Percentiles rank a stretch among this genome's conserved stretches.
phyloP scores from a whole-genome alignment of 2,113 vertebrate species.

The Corythaixoides concolor region DNA sequence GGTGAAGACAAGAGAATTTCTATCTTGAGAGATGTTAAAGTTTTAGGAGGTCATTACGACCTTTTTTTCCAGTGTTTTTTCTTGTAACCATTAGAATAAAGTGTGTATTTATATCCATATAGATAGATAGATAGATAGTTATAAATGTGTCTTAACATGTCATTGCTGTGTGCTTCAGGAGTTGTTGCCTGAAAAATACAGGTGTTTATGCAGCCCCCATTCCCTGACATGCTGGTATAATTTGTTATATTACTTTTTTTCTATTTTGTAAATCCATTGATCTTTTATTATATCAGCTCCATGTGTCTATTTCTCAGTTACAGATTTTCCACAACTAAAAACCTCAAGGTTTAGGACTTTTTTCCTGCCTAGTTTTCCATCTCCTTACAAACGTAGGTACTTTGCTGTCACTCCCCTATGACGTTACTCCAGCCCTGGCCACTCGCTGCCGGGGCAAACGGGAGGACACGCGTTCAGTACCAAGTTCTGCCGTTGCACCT shows the following conservation, averaged over 20 bases:
- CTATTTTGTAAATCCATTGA: neutral
- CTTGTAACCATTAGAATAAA: neutral
- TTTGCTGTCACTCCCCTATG: neutral
- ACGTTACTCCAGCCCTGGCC: neutral
- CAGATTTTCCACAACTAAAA: neutral
- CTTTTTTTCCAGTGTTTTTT: neutral
- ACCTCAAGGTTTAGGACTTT: neutral
- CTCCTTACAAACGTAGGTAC: too few relatives aligned
- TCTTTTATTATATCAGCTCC: neutral
- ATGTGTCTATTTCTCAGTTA: neutral
- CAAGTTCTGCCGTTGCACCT: neutral
- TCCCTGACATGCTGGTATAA: neutral
- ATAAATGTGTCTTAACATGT: neutral
- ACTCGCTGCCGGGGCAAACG: fast-evolving
- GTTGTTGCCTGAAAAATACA: neutral
- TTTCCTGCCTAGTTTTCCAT: neutral
- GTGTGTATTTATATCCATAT: neutral
- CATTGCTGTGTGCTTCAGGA: neutral
- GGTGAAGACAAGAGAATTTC: neutral
- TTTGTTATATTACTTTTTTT: neutral
- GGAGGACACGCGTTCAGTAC: neutral
- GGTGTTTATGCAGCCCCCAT: neutral
- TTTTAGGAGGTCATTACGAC: neutral
- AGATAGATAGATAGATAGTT: neutral
- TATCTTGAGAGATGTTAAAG: neutral